Evolutionary conservation across 2,888 invertebrate genomes (phyloP), one percentile per base, ranked within the genome.

Genomic region (Labia minor): DNA sequence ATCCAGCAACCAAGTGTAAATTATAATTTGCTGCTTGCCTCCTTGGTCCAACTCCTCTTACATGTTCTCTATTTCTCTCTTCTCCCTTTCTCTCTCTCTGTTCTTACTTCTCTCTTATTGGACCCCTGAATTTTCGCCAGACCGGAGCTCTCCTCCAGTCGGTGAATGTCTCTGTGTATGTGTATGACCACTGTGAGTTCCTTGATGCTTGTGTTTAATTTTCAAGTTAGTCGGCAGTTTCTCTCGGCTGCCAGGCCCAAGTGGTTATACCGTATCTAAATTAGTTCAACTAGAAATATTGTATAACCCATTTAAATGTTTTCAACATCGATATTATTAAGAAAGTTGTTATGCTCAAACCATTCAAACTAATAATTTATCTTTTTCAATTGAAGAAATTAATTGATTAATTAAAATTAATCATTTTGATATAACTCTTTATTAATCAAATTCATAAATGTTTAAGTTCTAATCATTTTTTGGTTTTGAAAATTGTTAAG

Each of bases 131-230:
- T 49, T 49, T 49, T 49, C 14, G n/a, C 16, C 49, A n/a, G 49
- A 3, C 49, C 49, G n/a, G 3, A 3, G 6, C 33, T 49, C 14
- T n/a, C n/a, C 4, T 49, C 49, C 49, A 11, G 3, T 16, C 49
- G 14, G 49, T 49, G n/a, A n/a, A 49, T 49, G 49, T 49, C 49
- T 49, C 14, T 49, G 49, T 49, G 49, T 16, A 49, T 49, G 49
- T 49, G 49, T 16, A 49, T 49, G 49, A 49, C 49, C 49, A 49
- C 49, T 49, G 49, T 16, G 49, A 16, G 49, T 49, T 49, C 49
- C 49, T 49, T 49, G 49, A 49, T 49, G 49, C 49, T 49, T 49
- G 49, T 49, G 49, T 49, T 49, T 49, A 49, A 49, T 49, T 49
- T 49, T 49, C 49, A 49, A 49, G 49, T 49, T 49, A 49, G 49